Conservation (phyloP, 1,140 invertebrate species). For the Wiebesia pumilae region DNA sequence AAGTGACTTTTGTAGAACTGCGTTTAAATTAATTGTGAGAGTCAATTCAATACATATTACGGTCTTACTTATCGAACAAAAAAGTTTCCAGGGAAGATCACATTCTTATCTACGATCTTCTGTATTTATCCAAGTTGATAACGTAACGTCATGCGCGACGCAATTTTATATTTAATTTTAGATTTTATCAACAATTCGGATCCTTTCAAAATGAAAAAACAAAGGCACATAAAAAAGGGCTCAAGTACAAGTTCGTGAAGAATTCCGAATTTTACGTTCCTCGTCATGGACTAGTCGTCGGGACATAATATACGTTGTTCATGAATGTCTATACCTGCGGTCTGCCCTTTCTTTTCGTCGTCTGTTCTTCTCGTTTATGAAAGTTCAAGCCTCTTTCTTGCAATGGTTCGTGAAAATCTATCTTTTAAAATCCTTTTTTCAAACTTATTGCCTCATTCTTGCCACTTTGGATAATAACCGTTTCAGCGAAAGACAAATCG, state of each 20-base stretch:
- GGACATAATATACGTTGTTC: background rate
- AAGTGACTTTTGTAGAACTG: no score
- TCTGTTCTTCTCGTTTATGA: background rate
- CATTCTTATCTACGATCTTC: no score
- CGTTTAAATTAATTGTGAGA: no score
- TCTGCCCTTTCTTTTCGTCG: background rate
- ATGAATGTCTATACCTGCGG: background rate
- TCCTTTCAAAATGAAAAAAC: background rate
- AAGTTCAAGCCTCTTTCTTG: constrained; percentile 30
- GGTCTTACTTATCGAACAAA: no score
- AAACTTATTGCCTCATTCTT: background rate
- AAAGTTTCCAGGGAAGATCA: no score
- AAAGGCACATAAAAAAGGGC: background rate
- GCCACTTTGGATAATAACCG: constrained; percentile 42
- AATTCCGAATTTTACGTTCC: background rate
- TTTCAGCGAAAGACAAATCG: constrained; percentile 12
- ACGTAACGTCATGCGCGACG: no score
- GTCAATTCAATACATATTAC: no score
- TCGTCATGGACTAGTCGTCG: background rate
- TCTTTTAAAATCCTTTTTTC: constrained; percentile 23
- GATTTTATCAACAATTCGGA: background rate
- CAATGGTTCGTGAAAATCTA: background rate
- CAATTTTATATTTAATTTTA: no score
- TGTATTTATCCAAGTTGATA: no score
- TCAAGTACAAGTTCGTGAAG: constrained; percentile 53